phyloP scores from a whole-genome alignment of 1,140 invertebrate species.

The Hypothenemus hampei region DNA sequence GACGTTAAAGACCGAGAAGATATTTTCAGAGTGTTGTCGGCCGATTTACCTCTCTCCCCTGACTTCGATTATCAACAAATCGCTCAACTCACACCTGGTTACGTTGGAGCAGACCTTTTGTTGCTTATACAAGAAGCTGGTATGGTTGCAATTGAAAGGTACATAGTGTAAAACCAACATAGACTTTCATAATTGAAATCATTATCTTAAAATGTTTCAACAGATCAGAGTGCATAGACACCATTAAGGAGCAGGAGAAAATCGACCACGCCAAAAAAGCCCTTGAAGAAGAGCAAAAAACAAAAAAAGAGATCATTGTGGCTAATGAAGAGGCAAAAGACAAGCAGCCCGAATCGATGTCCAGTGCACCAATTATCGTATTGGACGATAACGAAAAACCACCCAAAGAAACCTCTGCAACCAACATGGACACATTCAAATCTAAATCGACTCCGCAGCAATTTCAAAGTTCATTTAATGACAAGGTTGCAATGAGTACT shows the following conservation, averaged over 20 bases:
- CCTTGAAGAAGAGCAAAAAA: slow-evolving; percentile 4
- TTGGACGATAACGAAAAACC: slow-evolving; percentile 32
- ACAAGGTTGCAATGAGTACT: slow-evolving; percentile 49
- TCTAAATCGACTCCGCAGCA: slow-evolving; percentile 33
- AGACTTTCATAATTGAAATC: neutral
- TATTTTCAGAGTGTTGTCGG: slow-evolving; percentile 65
- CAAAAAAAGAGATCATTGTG: slow-evolving; percentile 31
- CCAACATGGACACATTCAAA: slow-evolving; percentile 11
- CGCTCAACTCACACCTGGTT: slow-evolving; percentile 88
- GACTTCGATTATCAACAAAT: slow-evolving; percentile 68
- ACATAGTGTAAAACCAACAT: slow-evolving; percentile 7
- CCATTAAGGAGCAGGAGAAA: slow-evolving; percentile 33
- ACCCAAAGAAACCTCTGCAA: neutral
- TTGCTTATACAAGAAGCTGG: slow-evolving; percentile 83
- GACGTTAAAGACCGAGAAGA: slow-evolving; percentile 71
- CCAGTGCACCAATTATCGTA: slow-evolving; percentile 29
- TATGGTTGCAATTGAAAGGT: slow-evolving; percentile 75
- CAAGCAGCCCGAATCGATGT: slow-evolving; percentile 12
- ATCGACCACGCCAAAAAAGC: slow-evolving; percentile 15
- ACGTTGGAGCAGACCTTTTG: slow-evolving; percentile 91
- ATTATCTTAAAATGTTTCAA: neutral
- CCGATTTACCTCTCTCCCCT: slow-evolving; percentile 60
- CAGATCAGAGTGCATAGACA: slow-evolving; percentile 31
- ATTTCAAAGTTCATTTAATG: slow-evolving; percentile 55
- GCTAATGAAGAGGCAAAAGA: slow-evolving; percentile 26